Base-by-base conservation (phyloP, 2,797 vertebrate genomes). In the Acipenser ruthenus region DNA sequence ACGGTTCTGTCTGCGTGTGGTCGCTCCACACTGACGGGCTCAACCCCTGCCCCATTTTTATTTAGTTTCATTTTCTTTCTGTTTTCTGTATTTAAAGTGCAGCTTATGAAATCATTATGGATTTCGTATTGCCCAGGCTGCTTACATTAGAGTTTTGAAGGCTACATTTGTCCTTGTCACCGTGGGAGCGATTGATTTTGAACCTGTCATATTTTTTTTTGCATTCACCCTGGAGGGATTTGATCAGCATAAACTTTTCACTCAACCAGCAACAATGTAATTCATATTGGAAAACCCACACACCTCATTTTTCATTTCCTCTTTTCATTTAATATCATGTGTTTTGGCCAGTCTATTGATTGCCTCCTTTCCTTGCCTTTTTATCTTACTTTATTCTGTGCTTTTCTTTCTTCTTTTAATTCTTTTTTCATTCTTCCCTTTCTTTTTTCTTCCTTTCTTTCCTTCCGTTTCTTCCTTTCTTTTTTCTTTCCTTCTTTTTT, bases 81-180 rank as follows among this genome's bases (percentile, higher is more conserved):
- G 3, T 58, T 11, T 58, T 12, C 13, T 58, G 11, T n/a, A 55
- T 62, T 62, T 37, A 62, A 62, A 62, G 60, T 7, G 10, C 11
- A 9, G 9, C 62, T 62, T 62, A 62, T 62, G 15, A 62, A 62
- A 62, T 7, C 47, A 62, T 23, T 15, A 62, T 62, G 47, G 60
- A 62, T 23, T 18, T 37, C 60, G 47, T 1, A 9, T 62, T 23
- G 60, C 60, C 60, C 18, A 9, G 60, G 9, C 47, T 62, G 60
- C 60, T 62, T 62, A 48, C 18, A 48, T 62, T 62, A 62, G 7
- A 18, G 60, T 12, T 62, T 62, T 62, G 18, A 62, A 62, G 23
- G 18, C 7, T 62, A 12, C 60, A 62, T 48, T 18, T 58, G 55
- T 58, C 55, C 55, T 58, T 58, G 55, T 58, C 55, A 6, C 11